Evolutionary conservation across 2,797 vertebrate genomes (phyloP).

Genomic region (Odontamblyopus rebecca): DNA sequence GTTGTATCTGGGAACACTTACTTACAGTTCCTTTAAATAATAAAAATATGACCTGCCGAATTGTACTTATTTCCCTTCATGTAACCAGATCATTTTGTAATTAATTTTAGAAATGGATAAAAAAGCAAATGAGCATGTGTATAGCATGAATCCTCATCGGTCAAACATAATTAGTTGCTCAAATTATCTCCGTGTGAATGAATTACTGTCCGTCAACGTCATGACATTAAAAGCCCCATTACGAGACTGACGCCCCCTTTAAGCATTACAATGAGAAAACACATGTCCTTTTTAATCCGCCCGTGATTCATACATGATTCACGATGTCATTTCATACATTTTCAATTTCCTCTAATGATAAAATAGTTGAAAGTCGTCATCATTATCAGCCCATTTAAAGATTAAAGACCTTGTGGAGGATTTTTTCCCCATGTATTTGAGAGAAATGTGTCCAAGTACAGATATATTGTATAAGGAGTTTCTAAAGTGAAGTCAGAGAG

Average conservation of each 20-base stretch:
- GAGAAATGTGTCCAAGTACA: no score
- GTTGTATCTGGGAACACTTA: no score
- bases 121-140: no score
- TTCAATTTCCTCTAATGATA: not conserved
- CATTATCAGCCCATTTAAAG: not conserved
- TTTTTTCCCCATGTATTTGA: no score
- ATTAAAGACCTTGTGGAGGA: not conserved
- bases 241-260: not conserved
- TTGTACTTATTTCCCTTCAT: no score
- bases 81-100: no score
- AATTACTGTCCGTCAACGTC: not conserved
- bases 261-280: not conserved
- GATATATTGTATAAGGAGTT: no score
- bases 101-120: no score
- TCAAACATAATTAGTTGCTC: no score
- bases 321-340: not conserved
- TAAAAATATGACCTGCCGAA: no score
- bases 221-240: not conserved
- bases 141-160: not conserved
- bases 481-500: no score
- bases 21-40: no score
- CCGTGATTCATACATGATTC: not conserved
- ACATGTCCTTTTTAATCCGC: not conserved
- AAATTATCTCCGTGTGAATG: not conserved
- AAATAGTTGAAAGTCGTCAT: not conserved